A percentile compares a stretch with the other conserved stretches of the same genome.
Conservation (phyloP, 35 echinoderm and acorn worm species). For the Anneissia japonica region DNA sequence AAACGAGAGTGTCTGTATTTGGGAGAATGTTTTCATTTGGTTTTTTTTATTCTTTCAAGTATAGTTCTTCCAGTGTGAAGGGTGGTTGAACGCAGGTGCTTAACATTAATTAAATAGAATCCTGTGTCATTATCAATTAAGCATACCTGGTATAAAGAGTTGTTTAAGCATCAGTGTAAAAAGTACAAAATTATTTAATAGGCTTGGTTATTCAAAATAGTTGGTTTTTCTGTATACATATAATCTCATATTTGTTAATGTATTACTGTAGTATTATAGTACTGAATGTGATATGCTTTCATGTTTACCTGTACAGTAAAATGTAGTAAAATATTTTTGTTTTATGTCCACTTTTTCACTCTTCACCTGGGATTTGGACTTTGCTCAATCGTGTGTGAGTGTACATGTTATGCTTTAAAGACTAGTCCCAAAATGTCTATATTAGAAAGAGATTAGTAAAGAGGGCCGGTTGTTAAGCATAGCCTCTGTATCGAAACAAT, state of each 20-base stretch:
- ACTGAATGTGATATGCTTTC: not conserved
- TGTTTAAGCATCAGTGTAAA: not conserved
- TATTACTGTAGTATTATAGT: not conserved
- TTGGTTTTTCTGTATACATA: not conserved
- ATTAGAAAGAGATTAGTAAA: too few species aligned
- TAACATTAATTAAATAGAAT: too few species aligned
- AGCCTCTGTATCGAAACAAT: too few species aligned
- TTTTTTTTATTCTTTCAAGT: too few species aligned
- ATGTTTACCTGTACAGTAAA: too few species aligned
- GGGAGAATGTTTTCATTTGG: too few species aligned
- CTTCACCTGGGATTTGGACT: not conserved
- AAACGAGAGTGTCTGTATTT: too few species aligned
- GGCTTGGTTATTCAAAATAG: not conserved
- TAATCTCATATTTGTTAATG: not conserved
- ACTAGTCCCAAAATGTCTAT: not conserved
- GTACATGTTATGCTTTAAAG: not conserved
- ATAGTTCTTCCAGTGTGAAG: too few species aligned
- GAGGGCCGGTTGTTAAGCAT: too few species aligned
- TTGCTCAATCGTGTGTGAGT: not conserved
- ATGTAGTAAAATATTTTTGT: not conserved
- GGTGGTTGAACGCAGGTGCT: too few species aligned
- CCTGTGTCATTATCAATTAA: too few species aligned
- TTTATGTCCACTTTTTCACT: not conserved
- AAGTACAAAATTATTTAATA: not conserved
- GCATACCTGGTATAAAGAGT: too few species aligned